Evolutionary conservation across 2,888 invertebrate species (phyloP), one percentile per base, ranked within the genome.

Genomic region (Ptychoptera contaminata): DNA sequence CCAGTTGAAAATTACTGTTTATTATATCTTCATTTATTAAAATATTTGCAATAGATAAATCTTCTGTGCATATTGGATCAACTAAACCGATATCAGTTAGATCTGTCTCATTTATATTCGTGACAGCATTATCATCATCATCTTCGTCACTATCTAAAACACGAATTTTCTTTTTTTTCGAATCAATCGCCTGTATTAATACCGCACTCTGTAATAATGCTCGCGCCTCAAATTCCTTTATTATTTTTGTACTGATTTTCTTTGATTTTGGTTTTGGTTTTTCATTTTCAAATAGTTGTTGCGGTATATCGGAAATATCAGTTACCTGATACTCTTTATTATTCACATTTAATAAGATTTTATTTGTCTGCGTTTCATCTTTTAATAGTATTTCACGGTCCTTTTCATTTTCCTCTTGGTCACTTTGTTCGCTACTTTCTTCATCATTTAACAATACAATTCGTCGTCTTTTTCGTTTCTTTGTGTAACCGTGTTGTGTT

Each of bases 231-330:
- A 46, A 12, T 14, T 43, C 46, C 30, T 46, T 46, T 16, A 43
- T 40, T 10, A 43, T 30, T 37, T 41, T 37, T 8, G 43, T 46
- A 12, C 43, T 46, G 12, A 14, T 23, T 37, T 43, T 46, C 36
- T 46, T 46, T 29, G 43, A 46, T 43, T 46, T 46, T 12, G 46
- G 46, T 23, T 43, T 43, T 1, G 46, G 46, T 34, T 37, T 40
- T 11, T 43, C 43, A 11, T 41, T 40, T 40, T 16, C 39, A 10
- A 37, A 10, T 7, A 23, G 4, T 8, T 39, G 16, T 3, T 16
- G n/a, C 11, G 11, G 16, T 5, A 14, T 37, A n/a, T 39, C 39
- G n/a, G 23, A 5, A 7, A 23, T 23, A 23, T 23, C 23, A 23
- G 23, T 23, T 23, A 23, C 4, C 23, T 23, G 23, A 23, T 23